Conservation (phyloP, 2,888 invertebrate genomes). For the Rhingia rostrata region DNA sequence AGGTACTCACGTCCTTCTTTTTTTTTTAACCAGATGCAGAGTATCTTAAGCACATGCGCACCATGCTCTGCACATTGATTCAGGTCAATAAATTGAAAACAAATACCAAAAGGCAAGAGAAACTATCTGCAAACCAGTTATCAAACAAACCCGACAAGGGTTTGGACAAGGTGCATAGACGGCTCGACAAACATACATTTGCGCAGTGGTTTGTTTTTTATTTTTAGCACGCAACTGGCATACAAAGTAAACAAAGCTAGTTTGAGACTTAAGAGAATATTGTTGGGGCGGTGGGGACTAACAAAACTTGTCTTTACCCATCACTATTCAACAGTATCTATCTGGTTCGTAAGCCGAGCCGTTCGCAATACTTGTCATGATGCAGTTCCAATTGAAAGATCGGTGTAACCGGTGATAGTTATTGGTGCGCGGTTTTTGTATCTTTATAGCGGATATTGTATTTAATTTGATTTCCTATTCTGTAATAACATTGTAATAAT, state of each 20-base stretch:
- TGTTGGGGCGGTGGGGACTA: neutral
- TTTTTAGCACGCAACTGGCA: neutral
- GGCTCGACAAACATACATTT: neutral
- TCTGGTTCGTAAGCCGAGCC: constrained; percentile 1
- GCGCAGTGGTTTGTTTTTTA: neutral
- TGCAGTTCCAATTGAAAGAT: constrained; percentile 78
- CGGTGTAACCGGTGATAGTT: constrained; percentile 70
- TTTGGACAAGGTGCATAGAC: neutral
- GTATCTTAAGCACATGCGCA: neutral
- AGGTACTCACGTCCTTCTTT: neutral
- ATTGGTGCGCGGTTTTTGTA: constrained; percentile 34
- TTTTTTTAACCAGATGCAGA: neutral
- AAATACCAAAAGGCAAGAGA: neutral
- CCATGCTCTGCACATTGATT: constrained; percentile 24
- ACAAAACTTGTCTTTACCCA: constrained; percentile 49
- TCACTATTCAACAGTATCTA: constrained; percentile 16
- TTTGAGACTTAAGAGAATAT: neutral
- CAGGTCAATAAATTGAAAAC: constrained; percentile 37
- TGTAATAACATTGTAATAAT: neutral
- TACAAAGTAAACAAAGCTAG: neutral
- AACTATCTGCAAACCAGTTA: constrained; percentile 45
- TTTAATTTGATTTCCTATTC: constrained; percentile 6
- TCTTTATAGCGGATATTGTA: neutral
- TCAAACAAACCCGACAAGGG: neutral
- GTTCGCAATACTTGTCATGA: constrained; percentile 76